phyloP scores from a whole-genome alignment of 2,113 vertebrate species.

The Pan paniscus region DNA sequence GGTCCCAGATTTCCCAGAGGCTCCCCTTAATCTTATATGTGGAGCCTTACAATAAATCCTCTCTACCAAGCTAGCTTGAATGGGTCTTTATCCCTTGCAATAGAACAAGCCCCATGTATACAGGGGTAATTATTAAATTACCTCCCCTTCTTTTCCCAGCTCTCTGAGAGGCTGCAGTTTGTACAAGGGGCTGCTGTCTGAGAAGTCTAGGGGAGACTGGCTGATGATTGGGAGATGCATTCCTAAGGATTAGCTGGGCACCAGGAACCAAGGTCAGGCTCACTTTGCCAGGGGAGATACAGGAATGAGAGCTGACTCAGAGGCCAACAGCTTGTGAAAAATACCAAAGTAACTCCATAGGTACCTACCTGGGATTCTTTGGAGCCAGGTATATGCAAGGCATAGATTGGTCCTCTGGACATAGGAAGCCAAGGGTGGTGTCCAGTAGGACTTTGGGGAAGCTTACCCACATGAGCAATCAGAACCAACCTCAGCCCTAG shows the following conservation, averaged over 20 bases:
- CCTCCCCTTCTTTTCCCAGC: not conserved
- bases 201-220: not conserved
- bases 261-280: not conserved
- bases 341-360: not conserved
- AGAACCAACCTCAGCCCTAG: not conserved
- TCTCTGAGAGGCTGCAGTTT: not conserved
- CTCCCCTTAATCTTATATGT: not conserved
- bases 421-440: not conserved
- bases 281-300: not conserved
- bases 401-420: not conserved
- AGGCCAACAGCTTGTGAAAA: not conserved
- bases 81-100: not conserved
- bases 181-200: not conserved
- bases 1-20: not conserved
- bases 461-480: not conserved
- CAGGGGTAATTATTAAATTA: not conserved
- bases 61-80: not conserved
- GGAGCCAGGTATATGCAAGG: not conserved
- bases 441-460: not conserved
- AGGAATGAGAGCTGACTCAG: not conserved
- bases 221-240: not conserved
- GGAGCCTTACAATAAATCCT: not conserved
- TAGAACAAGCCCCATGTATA: not conserved
- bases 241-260: not conserved
- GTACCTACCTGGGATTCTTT: not conserved